These are phyloP conservation scores for Ancistrus triradiatus DNA, from an alignment of 2,113 vertebrate species.

Conservation along the genomic window DNA sequence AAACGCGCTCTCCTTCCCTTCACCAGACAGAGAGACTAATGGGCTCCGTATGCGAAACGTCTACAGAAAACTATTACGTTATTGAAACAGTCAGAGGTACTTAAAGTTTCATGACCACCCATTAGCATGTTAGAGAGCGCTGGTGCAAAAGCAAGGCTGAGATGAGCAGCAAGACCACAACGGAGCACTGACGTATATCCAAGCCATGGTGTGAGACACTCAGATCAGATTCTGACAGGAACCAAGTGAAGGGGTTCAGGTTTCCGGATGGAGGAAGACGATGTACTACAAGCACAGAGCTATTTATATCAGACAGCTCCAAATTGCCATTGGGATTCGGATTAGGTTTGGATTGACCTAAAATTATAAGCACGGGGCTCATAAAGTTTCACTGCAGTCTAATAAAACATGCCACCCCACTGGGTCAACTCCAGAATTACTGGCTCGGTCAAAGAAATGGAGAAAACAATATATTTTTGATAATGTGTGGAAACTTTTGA, in stretches of 20 bases:
- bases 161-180: background rate
- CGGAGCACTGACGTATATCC: slow-evolving; percentile 58
- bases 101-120: slow-evolving; percentile 63
- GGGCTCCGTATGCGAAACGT: slow-evolving; percentile 32
- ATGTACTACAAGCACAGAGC: background rate
- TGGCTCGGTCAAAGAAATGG: no score
- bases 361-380: no score
- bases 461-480: no score
- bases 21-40: slow-evolving; percentile 20
- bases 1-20: no score
- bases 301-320: no score
- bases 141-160: slow-evolving; percentile 2
- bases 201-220: background rate
- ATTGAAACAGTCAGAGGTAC: slow-evolving; percentile 54
- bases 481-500: no score
- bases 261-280: background rate
- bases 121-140: slow-evolving; percentile 55
- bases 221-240: background rate
- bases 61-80: slow-evolving; percentile 62
- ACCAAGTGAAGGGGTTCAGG: background rate
- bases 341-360: no score
- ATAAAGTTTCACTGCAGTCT: no score
- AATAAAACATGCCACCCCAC: no score
- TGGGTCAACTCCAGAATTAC: no score
- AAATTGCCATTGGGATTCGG: no score